Evolutionary conservation across 1,140 invertebrate species (phyloP), one percentile per base, ranked within the genome.

Genomic region (Chelonus insularis): DNA sequence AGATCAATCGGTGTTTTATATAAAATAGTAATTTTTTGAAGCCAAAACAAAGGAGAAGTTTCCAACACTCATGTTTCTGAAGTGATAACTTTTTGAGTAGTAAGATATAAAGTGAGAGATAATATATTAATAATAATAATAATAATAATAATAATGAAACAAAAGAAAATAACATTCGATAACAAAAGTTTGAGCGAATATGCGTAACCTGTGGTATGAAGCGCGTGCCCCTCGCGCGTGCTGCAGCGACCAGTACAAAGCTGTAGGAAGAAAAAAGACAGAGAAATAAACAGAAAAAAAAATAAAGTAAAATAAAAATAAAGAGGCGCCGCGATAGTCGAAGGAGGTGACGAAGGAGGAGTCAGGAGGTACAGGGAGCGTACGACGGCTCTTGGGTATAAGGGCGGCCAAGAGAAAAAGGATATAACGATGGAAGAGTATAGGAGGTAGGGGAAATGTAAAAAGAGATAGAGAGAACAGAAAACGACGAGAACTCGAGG

Each of bases 261-360:
- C 32, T 58, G 47, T 48, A 62, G 62, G 48, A 64, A 36, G 63
- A 62, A 65, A 60, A 52, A 41, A 62, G 9, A 61, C 21, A 23
- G 55, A 51, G 36, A 61, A 59, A 63, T 37, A 65, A 3, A 43
- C 9, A 57, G 57, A 57, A 57, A 60, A 57, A 43, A 41, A 34
- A 14, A 36, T 25, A 63, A 48, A 36, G 14, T 37, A 57, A 47
- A 47, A 57, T 36, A 32, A 48, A 47, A 23, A 43, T 47, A 57
- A 55, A 60, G 47, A 18, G 55, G 48, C 34, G 57, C 50, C 62
- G 62, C 50, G 48, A 58, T 63, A 48, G 52, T 37, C 57, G 52
- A 37, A 60, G 57, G 54, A 47, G 52, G 57, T 54, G 57, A 64
- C 32, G 47, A 61, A 61, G 57, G 57, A 55, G 60, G n/a, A 45